Evolutionary conservation across 2,888 invertebrate genomes (phyloP), one percentile per base, ranked within the genome.

Genomic region (Orchesellides sinensis): DNA sequence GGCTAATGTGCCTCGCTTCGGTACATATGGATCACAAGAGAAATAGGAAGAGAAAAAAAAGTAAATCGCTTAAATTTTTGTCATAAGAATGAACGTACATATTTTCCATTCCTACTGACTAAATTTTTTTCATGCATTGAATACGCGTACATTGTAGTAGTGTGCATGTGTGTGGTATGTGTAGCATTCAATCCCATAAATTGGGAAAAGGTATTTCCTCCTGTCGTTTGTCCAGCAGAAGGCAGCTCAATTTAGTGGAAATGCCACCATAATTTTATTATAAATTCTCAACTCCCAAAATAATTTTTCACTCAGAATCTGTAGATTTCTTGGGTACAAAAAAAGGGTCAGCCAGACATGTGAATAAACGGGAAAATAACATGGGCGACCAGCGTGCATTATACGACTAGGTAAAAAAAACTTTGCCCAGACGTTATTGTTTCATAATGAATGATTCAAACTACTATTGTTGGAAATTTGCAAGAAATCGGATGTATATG

Each of bases 221-320:
- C 29, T 32, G 29, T 14, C 59, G 6, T 25, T 32, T 17, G 5
- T 19, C 59, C 3, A 32, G 29, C 59, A 59, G 59, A 59, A 59
- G 59, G 59, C 29, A 59, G 17, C 29, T 59, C 59, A 59, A 59
- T 59, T 59, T 59, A 29, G n/a, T 17, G 14, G 8, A 59, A 59
- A 29, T 59, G 59, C n/a, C 32, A 29, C 3, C 8, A 14, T 32
- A 29, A 27, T 19, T 59, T 25, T n/a, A 14, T 6, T 25, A 59
- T 59, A 59, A 59, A 59, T 29, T 59, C 59, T 29, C n/a, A 59
- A 25, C 25, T n/a, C n/a, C 59, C 29, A 29, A 14, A 29, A 2
- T 17, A 27, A 59, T 59, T 59, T 59, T 59, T 59, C 59, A 59
- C 59, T 59, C 17, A 59, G 25, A 29, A 59, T 59, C 59, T 59